Conservation (phyloP, 2,797 vertebrate genomes). For the Pseudochromis fuscus region DNA sequence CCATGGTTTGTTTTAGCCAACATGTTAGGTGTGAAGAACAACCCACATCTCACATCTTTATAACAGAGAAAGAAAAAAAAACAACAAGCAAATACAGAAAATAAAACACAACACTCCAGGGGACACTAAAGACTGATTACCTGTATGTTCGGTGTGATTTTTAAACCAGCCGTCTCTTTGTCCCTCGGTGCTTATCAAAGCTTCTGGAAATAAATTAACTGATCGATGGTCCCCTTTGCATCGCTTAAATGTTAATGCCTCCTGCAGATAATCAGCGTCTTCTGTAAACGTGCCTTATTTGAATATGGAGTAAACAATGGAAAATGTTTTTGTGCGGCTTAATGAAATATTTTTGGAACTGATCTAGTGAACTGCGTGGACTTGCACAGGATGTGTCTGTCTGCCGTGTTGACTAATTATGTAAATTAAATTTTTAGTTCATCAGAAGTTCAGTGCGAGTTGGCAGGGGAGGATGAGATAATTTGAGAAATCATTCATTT, state of each 20-base stretch:
- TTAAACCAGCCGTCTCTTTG: neutral
- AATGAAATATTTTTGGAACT: slow-evolving; percentile 8
- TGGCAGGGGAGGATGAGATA: slow-evolving; percentile 26
- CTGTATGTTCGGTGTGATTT: neutral
- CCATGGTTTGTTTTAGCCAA: slow-evolving; percentile 8
- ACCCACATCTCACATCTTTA: neutral
- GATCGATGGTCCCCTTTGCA: slow-evolving; percentile 2
- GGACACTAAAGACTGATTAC: slow-evolving; percentile 1
- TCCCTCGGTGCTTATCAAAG: neutral
- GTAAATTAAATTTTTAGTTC: slow-evolving; percentile 52
- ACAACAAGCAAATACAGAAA: neutral
- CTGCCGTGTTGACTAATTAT: slow-evolving; percentile 50
- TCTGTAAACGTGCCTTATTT: slow-evolving; percentile 4
- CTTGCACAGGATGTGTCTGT: slow-evolving; percentile 24
- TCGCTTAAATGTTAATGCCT: slow-evolving; percentile 7
- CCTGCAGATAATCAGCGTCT: neutral
- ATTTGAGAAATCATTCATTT: slow-evolving; percentile 48
- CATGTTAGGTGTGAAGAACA: neutral
- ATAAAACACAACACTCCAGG: neutral
- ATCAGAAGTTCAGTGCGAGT: slow-evolving; percentile 39
- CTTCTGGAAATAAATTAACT: neutral
- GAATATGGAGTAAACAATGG: slow-evolving; percentile 6
- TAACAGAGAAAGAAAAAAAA: neutral
- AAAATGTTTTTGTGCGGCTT: neutral
- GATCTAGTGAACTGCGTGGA: slow-evolving; percentile 24